Evolutionary conservation across 1,140 invertebrate species (phyloP).

Genomic region (Drosophila tristis): DNA sequence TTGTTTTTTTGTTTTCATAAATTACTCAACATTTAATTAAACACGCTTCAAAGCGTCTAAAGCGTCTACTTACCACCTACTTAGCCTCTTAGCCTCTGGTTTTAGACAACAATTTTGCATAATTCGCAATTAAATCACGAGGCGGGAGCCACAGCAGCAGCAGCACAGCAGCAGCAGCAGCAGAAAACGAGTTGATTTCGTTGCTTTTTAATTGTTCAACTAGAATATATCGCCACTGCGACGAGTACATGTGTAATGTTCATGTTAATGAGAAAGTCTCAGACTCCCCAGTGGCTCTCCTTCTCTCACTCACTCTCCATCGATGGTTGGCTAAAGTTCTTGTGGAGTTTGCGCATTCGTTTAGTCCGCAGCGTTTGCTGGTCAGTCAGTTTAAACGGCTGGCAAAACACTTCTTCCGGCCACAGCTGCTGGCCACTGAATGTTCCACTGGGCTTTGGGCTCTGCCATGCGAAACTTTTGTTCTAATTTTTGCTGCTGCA

Average conservation of each 20-base stretch:
- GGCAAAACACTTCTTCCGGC: constrained; percentile 37
- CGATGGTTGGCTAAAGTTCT: neutral
- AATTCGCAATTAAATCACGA: constrained; percentile 76
- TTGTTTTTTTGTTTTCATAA: constrained; percentile 80
- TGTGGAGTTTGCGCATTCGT: constrained; percentile 5
- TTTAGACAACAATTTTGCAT: constrained; percentile 82
- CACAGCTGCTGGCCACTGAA: neutral
- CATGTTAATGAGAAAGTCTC: constrained; percentile 50
- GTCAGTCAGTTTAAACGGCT: constrained; percentile 25
- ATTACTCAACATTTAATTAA: constrained; percentile 83
- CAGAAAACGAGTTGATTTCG: constrained; percentile 55
- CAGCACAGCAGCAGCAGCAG: constrained; percentile 17
- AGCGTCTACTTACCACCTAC: constrained; percentile 71
- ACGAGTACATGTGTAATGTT: constrained; percentile 59
- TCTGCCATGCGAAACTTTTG: constrained; percentile 6
- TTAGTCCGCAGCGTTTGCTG: neutral
- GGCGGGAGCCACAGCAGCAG: constrained; percentile 3
- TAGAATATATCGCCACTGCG: constrained; percentile 15
- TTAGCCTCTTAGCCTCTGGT: constrained; percentile 78
- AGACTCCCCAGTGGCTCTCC: neutral
- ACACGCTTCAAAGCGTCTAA: constrained; percentile 78
- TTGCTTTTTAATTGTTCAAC: constrained; percentile 48
- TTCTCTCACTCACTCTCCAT: neutral
- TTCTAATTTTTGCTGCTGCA: neutral
- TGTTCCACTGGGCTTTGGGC: neutral